Evolutionary conservation across 2,888 invertebrate species (phyloP).

Genomic region (Cheilosia soror): DNA sequence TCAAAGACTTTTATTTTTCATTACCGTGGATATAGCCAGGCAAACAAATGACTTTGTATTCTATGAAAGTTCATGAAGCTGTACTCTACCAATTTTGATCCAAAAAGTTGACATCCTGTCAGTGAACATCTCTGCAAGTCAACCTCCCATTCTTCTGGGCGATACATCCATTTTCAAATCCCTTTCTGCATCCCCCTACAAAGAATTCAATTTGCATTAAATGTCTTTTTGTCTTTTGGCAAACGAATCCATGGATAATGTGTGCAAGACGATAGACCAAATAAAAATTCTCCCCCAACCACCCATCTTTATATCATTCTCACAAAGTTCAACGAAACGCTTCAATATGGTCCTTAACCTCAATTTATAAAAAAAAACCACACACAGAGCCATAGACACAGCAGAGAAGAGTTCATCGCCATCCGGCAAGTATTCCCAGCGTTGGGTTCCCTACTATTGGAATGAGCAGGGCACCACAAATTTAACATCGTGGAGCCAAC

Average conservation of each 20-base stretch:
- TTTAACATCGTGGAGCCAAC: constrained; percentile 41
- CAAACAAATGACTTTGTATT: too few species aligned
- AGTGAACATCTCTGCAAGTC: too few species aligned
- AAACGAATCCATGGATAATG: background rate
- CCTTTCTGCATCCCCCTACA: too few species aligned
- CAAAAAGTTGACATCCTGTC: too few species aligned
- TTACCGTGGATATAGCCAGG: too few species aligned
- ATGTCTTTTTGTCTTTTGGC: too few species aligned
- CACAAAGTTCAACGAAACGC: constrained; percentile 48
- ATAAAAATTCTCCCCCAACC: background rate
- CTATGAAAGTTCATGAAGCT: too few species aligned
- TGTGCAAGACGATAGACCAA: background rate
- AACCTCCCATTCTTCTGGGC: too few species aligned
- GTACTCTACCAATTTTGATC: too few species aligned
- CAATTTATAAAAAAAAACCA: constrained; percentile 31
- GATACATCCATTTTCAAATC: too few species aligned
- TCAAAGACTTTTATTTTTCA: too few species aligned
- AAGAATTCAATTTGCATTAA: too few species aligned
- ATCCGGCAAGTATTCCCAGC: constrained; percentile 39
- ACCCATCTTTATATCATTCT: constrained; percentile 3
- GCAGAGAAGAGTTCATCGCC: constrained; percentile 50
- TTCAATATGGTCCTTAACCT: constrained; percentile 59
- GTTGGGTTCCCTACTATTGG: constrained; percentile 22
- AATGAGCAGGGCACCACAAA: constrained; percentile 36
- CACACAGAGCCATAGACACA: background rate